Evolutionary conservation across 2,113 vertebrate genomes (phyloP).

Genomic region (Sebastes fasciatus): DNA sequence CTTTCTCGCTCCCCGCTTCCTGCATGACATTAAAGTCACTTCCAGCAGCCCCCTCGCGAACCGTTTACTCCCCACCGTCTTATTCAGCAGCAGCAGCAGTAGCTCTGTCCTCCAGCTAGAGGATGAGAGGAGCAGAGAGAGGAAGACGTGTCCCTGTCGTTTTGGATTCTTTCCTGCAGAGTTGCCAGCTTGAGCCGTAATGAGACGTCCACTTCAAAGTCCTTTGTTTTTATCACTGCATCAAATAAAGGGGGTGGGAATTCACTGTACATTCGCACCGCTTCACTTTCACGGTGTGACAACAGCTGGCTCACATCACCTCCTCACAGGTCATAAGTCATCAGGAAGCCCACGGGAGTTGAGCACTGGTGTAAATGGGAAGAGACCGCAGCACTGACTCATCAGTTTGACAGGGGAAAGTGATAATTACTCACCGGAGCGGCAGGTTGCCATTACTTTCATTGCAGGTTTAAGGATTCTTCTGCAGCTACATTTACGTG

Average conservation of each 20-base stretch:
- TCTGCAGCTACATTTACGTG: constrained; percentile 8
- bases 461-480: not conserved
- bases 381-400: constrained; percentile 9
- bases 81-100: constrained; percentile 46
- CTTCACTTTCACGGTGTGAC: not conserved
- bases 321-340: constrained; percentile 30
- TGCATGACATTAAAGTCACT: constrained; percentile 73
- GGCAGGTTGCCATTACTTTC: constrained; percentile 5
- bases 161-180: constrained; percentile 38
- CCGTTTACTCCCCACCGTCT: constrained; percentile 58
- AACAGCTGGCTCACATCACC: constrained; percentile 24
- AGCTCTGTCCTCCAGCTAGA: constrained; percentile 55
- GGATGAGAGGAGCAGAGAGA: constrained; percentile 22
- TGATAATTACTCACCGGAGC: not conserved
- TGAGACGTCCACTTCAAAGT: constrained; percentile 41
- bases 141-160: constrained; percentile 11
- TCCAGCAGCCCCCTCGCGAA: constrained; percentile 50
- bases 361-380: not conserved
- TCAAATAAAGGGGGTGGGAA: not conserved
- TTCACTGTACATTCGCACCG: not conserved
- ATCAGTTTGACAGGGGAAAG: constrained; percentile 22
- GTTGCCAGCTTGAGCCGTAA: constrained; percentile 22
- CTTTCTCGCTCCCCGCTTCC: constrained; percentile 51
- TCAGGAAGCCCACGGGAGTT: not conserved
- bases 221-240: constrained; percentile 10